phyloP scores from a whole-genome alignment of 1,140 invertebrate species.

The Brachionus asplanchnoidis region DNA sequence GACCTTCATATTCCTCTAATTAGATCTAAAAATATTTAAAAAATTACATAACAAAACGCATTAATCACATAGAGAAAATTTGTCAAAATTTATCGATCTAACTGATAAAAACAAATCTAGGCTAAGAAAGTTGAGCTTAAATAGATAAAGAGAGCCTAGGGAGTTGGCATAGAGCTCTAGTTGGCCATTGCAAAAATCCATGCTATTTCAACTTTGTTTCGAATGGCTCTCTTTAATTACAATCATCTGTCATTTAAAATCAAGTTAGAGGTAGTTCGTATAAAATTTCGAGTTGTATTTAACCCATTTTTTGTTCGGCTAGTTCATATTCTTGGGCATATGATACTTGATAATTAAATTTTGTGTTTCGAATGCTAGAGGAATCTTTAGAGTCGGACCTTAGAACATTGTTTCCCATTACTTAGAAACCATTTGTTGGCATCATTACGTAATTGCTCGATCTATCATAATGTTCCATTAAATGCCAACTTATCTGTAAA shows the following conservation, averaged over 20 bases:
- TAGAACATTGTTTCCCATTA: background rate
- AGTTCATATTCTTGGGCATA: background rate
- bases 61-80: background rate
- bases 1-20: background rate
- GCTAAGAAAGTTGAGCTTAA: background rate
- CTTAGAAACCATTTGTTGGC: slow-evolving; percentile 1
- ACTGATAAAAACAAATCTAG: background rate
- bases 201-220: background rate
- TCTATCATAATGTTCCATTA: background rate
- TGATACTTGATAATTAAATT: slow-evolving; percentile 27
- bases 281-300: background rate
- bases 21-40: background rate
- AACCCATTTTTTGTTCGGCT: background rate
- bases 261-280: slow-evolving; percentile 1
- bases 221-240: slow-evolving; percentile 15
- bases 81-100: background rate
- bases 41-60: background rate
- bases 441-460: background rate
- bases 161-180: background rate
- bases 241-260: slow-evolving; percentile 23
- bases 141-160: background rate
- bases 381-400: background rate
- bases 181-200: background rate
- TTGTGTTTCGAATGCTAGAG: background rate
- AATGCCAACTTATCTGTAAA: background rate